These are phyloP conservation scores for Darevskia nairensis DNA, from an alignment of 2,797 vertebrate genomes.

Conservation along the genomic window DNA sequence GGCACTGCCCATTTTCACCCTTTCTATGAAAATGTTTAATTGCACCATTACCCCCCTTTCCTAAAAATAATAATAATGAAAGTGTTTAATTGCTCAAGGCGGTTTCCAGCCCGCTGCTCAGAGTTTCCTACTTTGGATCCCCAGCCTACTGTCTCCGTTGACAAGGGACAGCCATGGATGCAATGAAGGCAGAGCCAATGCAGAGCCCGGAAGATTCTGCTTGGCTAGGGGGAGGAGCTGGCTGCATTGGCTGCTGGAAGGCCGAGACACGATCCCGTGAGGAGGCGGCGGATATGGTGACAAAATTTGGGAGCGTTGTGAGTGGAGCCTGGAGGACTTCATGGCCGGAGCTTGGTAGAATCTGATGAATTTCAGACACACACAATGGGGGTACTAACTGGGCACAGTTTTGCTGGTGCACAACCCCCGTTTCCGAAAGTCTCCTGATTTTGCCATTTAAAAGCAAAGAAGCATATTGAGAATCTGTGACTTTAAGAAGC, in stretches of 20 bases:
- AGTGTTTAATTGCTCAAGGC: no score
- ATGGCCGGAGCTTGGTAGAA: neutral
- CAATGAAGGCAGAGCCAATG: neutral
- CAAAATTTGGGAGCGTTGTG: neutral
- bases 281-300: no score
- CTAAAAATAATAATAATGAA: no score
- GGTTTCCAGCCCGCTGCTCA: neutral
- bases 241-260: neutral
- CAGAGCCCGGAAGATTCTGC: neutral
- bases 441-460: neutral
- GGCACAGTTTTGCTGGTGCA: neutral
- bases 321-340: no score
- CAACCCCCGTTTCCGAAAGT: neutral
- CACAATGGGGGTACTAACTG: neutral
- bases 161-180: neutral
- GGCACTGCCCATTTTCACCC: no score
- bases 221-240: fast-evolving
- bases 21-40: no score
- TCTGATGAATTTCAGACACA: no score
- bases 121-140: neutral
- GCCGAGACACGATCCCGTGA: neutral
- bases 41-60: no score
- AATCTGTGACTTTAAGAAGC: neutral
- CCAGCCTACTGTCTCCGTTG: no score
- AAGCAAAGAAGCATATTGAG: no score